phyloP scores from a whole-genome alignment of 1,140 invertebrate species.

The Ectropis grisescens region DNA sequence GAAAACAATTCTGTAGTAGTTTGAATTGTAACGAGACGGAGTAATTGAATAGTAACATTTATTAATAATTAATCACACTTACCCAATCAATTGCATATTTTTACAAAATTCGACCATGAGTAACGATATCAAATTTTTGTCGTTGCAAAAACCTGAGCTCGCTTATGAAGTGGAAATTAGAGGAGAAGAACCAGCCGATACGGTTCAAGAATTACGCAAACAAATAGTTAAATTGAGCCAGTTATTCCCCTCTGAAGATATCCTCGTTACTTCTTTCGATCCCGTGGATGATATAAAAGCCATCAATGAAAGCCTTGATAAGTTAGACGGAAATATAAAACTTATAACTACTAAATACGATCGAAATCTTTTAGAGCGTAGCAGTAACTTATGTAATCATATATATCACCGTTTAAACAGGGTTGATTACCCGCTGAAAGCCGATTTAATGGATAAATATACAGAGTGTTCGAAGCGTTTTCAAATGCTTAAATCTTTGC shows the following conservation, averaged over 20 bases:
- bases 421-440: slow-evolving; percentile 3
- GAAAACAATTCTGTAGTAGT: too few relatives aligned
- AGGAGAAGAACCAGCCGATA: slow-evolving; percentile 12
- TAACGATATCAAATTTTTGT: slow-evolving; percentile 15
- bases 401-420: slow-evolving; percentile 17
- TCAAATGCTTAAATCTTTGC: background rate
- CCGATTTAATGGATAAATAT: background rate
- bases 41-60: too few relatives aligned
- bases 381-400: slow-evolving; percentile 16
- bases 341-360: slow-evolving; percentile 5
- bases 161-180: slow-evolving; percentile 19
- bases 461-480: background rate
- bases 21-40: too few relatives aligned
- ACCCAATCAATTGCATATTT: too few relatives aligned
- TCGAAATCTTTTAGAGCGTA: slow-evolving; percentile 10
- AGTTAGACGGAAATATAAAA: slow-evolving; percentile 5
- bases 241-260: slow-evolving; percentile 14
- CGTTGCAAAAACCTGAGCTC: slow-evolving; percentile 17
- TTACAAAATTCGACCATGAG: background rate
- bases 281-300: slow-evolving; percentile 1
- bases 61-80: too few relatives aligned
- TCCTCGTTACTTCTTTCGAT: slow-evolving; percentile 6
- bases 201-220: slow-evolving; percentile 17
- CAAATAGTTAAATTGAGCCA: slow-evolving; percentile 16
- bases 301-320: slow-evolving; percentile 3